Base-by-base conservation (phyloP, 2,888 invertebrate species). In the Xanthia icteritia region DNA sequence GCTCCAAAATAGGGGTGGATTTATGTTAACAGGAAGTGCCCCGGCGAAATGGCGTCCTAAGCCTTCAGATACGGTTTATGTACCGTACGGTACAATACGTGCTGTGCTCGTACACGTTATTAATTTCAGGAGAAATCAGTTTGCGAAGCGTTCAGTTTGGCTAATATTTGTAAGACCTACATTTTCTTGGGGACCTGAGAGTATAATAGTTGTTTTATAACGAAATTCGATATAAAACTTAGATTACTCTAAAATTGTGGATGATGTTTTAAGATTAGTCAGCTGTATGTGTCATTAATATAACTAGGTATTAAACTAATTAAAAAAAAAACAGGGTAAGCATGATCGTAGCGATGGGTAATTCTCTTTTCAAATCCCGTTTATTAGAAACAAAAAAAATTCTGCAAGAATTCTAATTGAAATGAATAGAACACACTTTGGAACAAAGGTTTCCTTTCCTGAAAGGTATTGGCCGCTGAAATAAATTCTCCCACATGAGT, bases 11-110 rank as follows among this genome's bases (percentile, higher is more conserved):
- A 91, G 91, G 94, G 95, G 94, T 93, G 94, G 95, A 94, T 95
- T 96, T 95, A 95, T 94, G 95, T 94, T 92, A 94, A 93, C 93
- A 94, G 95, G 95, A 95, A 95, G 95, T 94, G 92, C 91, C 94
- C 93, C 92, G 91, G 92, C 90, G 93, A 93, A 94, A 95, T 93
- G 93, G 94, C 94, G 93, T 92, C 92, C 94, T 95, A 93, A 95
- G 94, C 94, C 93, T 92, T 88, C 90, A 92, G 94, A 95, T 95
- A 94, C 91, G 92, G 94, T 91, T 91, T 94, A 92, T 94, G 90
- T 93, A 91, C 91, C 83, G 83, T 88, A 85, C 89, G 86, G 81
- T 88, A 88, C 84, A 86, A 83, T 86, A 86, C 86, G 86, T 87
- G 86, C 77, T 73, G 65, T 72, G 76, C 76, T 69, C 83, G 64